These are phyloP conservation scores for Melipona quadrifasciata DNA, from an alignment of 1,140 invertebrate species.

Conservation along the genomic window DNA sequence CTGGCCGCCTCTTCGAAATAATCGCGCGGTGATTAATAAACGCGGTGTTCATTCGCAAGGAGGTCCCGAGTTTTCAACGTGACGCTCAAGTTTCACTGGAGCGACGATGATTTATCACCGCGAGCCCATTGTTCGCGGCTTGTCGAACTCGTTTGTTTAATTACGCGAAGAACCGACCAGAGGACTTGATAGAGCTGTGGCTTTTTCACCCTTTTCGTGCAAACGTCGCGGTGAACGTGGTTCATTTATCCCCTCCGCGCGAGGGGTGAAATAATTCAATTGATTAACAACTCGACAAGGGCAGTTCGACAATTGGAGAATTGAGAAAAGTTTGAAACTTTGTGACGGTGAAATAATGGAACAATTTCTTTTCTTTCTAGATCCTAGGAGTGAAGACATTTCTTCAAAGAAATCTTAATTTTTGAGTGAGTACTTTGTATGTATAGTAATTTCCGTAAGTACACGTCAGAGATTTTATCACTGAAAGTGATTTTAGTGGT, in stretches of 20 bases:
- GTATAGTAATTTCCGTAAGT: no score
- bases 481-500: no score
- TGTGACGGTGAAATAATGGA: no score
- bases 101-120: constrained; percentile 24
- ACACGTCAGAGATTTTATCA: no score
- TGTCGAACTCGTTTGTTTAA: background rate
- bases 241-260: background rate
- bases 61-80: constrained; percentile 9
- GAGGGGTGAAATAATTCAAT: background rate
- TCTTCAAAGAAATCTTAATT: no score
- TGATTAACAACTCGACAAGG: background rate
- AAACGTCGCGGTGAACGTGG: background rate
- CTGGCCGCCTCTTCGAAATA: background rate
- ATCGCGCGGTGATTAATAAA: constrained; percentile 18
- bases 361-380: no score
- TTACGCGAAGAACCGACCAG: background rate
- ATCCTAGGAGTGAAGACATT: no score
- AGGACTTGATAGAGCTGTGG: background rate
- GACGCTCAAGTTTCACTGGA: constrained; percentile 4
- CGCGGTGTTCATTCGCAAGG: background rate
- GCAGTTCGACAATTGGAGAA: background rate
- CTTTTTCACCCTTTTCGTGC: background rate
- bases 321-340: no score
- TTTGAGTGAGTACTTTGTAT: no score
- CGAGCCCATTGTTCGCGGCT: background rate